Base-by-base conservation (phyloP, 1,140 invertebrate species). In the Oreohelix idahoensis region DNA sequence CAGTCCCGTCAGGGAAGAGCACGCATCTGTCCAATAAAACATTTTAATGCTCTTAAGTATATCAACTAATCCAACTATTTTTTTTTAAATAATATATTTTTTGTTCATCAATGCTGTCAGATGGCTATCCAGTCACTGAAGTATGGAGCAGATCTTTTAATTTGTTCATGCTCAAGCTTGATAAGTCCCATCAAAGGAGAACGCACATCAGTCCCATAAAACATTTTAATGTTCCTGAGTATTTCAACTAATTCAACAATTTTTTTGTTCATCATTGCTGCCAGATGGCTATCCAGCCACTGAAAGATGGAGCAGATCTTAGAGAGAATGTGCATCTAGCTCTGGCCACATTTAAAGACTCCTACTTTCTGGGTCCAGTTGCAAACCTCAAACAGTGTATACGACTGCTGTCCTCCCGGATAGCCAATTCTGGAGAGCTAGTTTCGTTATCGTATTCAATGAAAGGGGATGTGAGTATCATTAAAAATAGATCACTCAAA, bases 371-470 rank as follows among this genome's bases (percentile, higher is more conserved):
- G 20, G 92, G 92, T 36, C 93, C 94, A 38, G 94, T 94, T 63
- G 93, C 94, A 29, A 94, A 94, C 84, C 93, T 94, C 84, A 94
- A 94, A 84, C 94, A 94, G 88, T 94, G 94, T 87, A 90, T 94
- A 53, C 89, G 93, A 63, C 91, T 94, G 29, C 87, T 94, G 69
- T 89, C 93, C 26, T 91, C 93, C 13, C 81, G 94, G 51, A 89
- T 94, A 29, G 90, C 92, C 29, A 93, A 91, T 71, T 91, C 89
- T 17, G 87, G 91, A 70, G 90, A 92, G 29, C 90, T 90, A 74
- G 88, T 93, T 32, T 85, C 89, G 11, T 85, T 90, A 5, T 91
- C 90, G 74, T 87, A 92, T 39, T 84, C 92, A 32, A 90, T 90
- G 79, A 89, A 89, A 76, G 88, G 86, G 29, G 88, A 90, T 76